phyloP scores from a whole-genome alignment of 1,140 invertebrate species.

The Asbolus verrucosus region DNA sequence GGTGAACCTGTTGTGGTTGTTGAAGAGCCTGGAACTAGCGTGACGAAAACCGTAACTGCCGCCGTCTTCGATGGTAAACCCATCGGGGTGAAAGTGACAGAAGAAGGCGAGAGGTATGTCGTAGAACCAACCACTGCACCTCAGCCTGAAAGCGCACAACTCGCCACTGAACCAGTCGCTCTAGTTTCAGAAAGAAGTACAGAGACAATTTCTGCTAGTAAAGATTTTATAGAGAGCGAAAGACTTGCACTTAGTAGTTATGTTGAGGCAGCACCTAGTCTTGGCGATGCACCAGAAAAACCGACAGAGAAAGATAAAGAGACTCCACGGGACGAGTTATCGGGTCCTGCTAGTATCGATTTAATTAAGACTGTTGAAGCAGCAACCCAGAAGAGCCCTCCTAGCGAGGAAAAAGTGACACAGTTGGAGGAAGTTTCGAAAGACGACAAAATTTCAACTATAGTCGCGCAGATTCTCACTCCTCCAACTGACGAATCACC shows the following conservation, averaged over 20 bases:
- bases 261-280: constrained; percentile 57
- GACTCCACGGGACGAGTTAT: constrained; percentile 51
- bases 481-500: not conserved
- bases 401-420: no score
- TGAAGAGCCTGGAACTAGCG: constrained; percentile 46
- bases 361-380: constrained; percentile 28
- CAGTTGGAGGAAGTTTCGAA: not conserved
- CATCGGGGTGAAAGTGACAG: constrained; percentile 46
- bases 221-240: constrained; percentile 56
- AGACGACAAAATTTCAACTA: no score
- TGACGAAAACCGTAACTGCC: constrained; percentile 53
- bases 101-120: constrained; percentile 60
- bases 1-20: constrained; percentile 51
- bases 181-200: no score
- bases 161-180: no score
- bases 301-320: no score
- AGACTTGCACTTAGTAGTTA: constrained; percentile 55
- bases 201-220: constrained; percentile 41
- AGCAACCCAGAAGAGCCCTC: not conserved
- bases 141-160: constrained; percentile 53
- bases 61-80: constrained; percentile 49
- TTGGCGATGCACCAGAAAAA: constrained; percentile 53
- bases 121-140: constrained; percentile 56
- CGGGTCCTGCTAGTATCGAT: constrained; percentile 16
- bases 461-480: no score